Evolutionary conservation across 2,797 vertebrate genomes (phyloP).

Genomic region (Cuniculus paca): DNA sequence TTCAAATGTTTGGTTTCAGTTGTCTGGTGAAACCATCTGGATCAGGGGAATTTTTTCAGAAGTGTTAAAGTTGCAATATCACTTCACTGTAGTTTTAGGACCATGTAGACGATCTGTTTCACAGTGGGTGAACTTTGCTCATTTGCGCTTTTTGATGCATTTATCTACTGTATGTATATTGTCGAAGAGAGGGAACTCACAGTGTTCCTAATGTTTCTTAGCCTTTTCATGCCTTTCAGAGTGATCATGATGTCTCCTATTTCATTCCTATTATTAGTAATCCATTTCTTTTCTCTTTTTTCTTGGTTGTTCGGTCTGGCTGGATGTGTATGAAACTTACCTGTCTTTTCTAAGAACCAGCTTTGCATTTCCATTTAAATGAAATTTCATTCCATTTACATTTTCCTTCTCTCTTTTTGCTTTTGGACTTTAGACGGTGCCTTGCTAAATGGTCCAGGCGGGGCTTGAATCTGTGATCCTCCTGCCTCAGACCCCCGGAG

Average conservation of each 20-base stretch:
- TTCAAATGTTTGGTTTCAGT: neutral
- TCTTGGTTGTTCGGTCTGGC: neutral
- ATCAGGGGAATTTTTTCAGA: neutral
- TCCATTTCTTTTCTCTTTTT: neutral
- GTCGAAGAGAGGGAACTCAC: neutral
- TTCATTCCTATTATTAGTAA: neutral
- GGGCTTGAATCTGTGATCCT: neutral
- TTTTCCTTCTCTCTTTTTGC: neutral
- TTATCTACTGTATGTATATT: neutral
- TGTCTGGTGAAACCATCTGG: neutral
- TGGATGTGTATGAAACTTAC: neutral
- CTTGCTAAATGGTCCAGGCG: neutral
- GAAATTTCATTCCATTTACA: neutral
- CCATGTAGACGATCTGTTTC: neutral
- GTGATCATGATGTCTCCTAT: neutral
- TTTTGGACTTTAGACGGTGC: neutral
- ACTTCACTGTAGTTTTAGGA: neutral
- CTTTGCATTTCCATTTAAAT: neutral
- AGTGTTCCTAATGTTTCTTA: neutral
- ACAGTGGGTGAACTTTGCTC: neutral
- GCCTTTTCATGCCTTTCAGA: neutral
- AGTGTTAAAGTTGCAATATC: neutral
- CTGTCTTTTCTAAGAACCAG: neutral
- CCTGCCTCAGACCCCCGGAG: neutral
- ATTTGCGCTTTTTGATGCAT: neutral